Conservation (phyloP, 2,888 invertebrate genomes). For the Pteria penguin region DNA sequence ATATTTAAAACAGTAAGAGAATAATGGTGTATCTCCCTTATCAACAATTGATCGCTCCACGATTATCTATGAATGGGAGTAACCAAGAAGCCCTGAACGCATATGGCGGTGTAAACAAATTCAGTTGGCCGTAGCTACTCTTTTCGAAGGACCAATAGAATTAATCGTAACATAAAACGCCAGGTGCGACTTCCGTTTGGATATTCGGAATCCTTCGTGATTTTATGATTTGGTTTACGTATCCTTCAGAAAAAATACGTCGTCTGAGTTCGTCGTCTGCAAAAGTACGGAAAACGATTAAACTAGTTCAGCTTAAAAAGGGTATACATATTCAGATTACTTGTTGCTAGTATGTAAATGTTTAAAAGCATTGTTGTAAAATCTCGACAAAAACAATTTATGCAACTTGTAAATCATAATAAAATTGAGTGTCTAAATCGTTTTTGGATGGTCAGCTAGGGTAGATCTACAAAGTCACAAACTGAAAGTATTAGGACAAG, state of each 20-base stretch:
- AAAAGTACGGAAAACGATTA: no score
- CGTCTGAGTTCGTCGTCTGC: background rate
- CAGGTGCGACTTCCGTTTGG: slow-evolving; percentile 5
- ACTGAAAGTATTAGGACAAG: no score
- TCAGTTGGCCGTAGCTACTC: slow-evolving; percentile 62
- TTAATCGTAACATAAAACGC: background rate
- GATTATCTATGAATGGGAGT: slow-evolving; percentile 36
- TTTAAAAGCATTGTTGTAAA: no score
- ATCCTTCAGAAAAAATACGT: background rate
- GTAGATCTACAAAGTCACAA: no score
- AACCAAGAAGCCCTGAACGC: slow-evolving; percentile 52
- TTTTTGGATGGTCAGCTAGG: no score
- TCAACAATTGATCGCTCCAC: background rate
- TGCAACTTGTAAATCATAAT: no score
- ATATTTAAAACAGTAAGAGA: background rate
- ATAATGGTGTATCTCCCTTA: no score
- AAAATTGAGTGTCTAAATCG: no score
- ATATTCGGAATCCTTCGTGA: background rate
- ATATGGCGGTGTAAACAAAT: slow-evolving; percentile 61
- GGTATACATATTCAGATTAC: no score
- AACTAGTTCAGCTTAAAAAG: no score
- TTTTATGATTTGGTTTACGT: background rate
- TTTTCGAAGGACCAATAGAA: slow-evolving; percentile 26
- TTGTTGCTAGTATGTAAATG: no score
- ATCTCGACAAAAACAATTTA: no score